Base-by-base conservation (phyloP, 53 echinoderm and acorn worm species). In the Henricia sp. region DNA sequence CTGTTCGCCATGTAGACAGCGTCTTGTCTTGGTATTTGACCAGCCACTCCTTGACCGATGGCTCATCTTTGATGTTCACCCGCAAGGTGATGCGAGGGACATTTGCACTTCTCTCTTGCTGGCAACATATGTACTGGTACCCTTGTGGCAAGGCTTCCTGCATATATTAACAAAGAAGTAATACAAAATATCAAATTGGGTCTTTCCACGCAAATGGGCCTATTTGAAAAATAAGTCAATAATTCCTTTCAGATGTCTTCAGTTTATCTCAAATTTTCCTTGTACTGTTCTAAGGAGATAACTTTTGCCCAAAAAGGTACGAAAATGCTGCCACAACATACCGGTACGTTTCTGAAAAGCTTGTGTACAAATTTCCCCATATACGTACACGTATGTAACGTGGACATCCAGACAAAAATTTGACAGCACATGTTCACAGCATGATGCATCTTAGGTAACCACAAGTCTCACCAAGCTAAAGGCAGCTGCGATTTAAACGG, bases 91-190 rank as follows among this genome's bases (percentile, higher is more conserved):
- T 64, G 19, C 65, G 48, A 3, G 80, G 80, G 26, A 29, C 6
- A 42, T 76, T 59, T 46, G 25, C 26, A 23, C 10, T 5, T 5
- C 34, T 46, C 35, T 38, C 50, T 12, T 80, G 80, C n/a, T 64
- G 46, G 62, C 80, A 80, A 48, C 80, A 80, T 27, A 80, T 80
- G 64, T 80, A 80, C 33, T 63, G 62, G 63, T 46, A 80, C 42
- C 80, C 65, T 4, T 46, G 63, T 11, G 80, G 80, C 46, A 80
- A 80, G 11, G 80, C 64, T 48, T 80, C 80, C 80, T 80, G 62
- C 39, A 57, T 2, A 72, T 1, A 40, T 8, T 1, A 0, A 0
- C 8, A 27, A 1, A 38, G 1, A 77, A 77, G 2, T 11, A 77
- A 60, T 24, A 56, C 21, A 11, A 38, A 24, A 20, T 14, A 37